Evolutionary conservation across 2,888 invertebrate species (phyloP), one percentile per base, ranked within the genome.

Genomic region (Phymatocera aterrima): DNA sequence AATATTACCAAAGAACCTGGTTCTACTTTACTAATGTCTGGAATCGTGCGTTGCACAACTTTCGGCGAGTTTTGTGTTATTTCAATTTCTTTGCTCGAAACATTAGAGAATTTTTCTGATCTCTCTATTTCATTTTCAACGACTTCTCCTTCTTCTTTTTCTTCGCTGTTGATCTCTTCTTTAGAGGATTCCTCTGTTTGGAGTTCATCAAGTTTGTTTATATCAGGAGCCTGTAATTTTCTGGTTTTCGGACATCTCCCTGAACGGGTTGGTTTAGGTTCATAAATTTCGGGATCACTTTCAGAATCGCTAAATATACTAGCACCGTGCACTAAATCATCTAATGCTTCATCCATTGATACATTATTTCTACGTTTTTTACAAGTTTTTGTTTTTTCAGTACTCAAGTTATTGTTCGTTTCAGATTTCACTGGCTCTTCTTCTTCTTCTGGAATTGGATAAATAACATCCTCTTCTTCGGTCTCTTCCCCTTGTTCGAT

Each of bases 1-100:
- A 94, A 78, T 88, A 94, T 85, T 87, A 94, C 88, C 83, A 92
- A 79, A 77, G 92, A 92, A 48, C 93, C 93, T 1, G 92, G 92
- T 81, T 91, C 91, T 40, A 91, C 87, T 6, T 87, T 80, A 72
- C 81, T 78, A 6, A 88, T 85, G 57, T 87, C 87, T 2, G 87
- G 81, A 77, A 89, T 85, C 6, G 84, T 82, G 6, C 81, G 82
- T 46, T 85, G 79, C 60, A 88, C 81, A 37, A 43, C 21, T 78
- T 80, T 51, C n/a, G 78, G 64, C 24, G 72, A 34, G 10, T 65
- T 21, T 21, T 51, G 60, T 21, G 40, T 60, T 43, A 65, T 60
- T 28, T 60, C 24, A 51, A 28, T 37, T 51, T 48, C 43, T 48
- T 74, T 75, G 85, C 51, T 1, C 87, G 86, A 28, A 83, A 84